Evolutionary conservation across 2,888 invertebrate species (phyloP).

Genomic region (Agriopis aurantiaria): DNA sequence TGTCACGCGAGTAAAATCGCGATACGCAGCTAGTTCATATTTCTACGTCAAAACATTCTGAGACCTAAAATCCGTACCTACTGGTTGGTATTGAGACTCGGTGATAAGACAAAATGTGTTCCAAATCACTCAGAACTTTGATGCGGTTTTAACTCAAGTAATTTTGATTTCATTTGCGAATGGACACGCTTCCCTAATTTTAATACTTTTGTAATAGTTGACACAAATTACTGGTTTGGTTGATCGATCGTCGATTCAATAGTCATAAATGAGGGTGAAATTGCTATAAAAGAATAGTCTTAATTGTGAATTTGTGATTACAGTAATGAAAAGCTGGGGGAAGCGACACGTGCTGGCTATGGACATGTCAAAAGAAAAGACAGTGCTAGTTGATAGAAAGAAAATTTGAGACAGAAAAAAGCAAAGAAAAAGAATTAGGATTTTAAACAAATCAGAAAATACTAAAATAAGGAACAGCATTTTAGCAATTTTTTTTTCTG

Average conservation of each 20-base stretch:
- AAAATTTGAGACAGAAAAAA: not conserved
- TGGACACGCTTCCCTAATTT: not conserved
- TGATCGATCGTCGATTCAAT: conserved; percentile 5
- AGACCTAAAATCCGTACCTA: no score
- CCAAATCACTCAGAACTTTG: no score
- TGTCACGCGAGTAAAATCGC: no score
- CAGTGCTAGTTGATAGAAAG: not conserved
- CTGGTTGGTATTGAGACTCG: no score
- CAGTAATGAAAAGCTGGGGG: conserved; percentile 5
- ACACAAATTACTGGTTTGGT: conserved; percentile 1
- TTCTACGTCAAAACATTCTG: no score
- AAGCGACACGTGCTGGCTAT: conserved; percentile 3
- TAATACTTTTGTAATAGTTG: not conserved
- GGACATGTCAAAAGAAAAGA: not conserved
- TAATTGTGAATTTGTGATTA: conserved; percentile 4
- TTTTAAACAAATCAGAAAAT: no score
- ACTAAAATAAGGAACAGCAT: no score
- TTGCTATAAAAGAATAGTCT: conserved; percentile 1
- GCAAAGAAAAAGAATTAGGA: not conserved
- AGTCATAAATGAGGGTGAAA: not conserved
- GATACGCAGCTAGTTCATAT: no score
- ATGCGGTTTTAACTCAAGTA: no score
- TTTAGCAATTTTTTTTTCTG: no score
- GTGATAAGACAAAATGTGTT: no score
- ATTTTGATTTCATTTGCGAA: no score